Evolutionary conservation across 2,888 invertebrate species (phyloP).

Genomic region (Synanthedon andrenaeformis): DNA sequence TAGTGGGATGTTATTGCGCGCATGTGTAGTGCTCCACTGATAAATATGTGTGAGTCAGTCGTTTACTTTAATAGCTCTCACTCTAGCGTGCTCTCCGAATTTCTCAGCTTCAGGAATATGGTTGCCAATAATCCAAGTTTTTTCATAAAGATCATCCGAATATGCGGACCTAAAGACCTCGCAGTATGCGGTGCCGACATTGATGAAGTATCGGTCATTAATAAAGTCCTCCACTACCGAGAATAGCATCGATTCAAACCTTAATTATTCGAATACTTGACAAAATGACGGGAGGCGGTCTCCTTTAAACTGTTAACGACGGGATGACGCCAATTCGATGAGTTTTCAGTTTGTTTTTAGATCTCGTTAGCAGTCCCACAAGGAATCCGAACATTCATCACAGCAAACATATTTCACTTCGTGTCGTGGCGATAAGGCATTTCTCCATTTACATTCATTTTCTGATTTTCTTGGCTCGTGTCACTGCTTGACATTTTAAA

Average conservation of each 20-base stretch:
- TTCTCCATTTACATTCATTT: conserved; percentile 46
- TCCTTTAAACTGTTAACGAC: conserved; percentile 35
- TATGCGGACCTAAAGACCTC: background rate
- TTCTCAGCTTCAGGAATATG: too few relatives aligned
- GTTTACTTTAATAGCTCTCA: conserved; percentile 12
- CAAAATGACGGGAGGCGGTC: conserved; percentile 41
- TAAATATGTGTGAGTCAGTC: conserved; percentile 39
- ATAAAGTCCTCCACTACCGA: conserved; percentile 42
- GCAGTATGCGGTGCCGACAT: conserved; percentile 26
- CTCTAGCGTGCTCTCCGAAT: background rate
- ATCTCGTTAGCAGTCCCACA: conserved; percentile 41
- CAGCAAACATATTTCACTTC: conserved; percentile 43
- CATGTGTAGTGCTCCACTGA: conserved; percentile 42
- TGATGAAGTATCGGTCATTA: conserved; percentile 55
- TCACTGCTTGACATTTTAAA: conserved; percentile 38
- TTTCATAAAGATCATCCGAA: background rate
- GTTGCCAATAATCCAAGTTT: too few relatives aligned
- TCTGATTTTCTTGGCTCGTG: conserved; percentile 16
- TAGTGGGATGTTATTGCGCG: conserved; percentile 30
- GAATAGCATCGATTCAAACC: conserved; percentile 39
- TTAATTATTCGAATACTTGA: conserved; percentile 42
- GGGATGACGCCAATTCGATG: conserved; percentile 38
- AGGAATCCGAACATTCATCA: conserved; percentile 53
- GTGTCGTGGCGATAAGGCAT: conserved; percentile 43
- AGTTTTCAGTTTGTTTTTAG: conserved; percentile 50